A percentile compares a stretch with the other conserved stretches of the same genome.
Evolutionary conservation across 2,797 vertebrate genomes (phyloP).

Genomic region (Hyperoplus immaculatus): DNA sequence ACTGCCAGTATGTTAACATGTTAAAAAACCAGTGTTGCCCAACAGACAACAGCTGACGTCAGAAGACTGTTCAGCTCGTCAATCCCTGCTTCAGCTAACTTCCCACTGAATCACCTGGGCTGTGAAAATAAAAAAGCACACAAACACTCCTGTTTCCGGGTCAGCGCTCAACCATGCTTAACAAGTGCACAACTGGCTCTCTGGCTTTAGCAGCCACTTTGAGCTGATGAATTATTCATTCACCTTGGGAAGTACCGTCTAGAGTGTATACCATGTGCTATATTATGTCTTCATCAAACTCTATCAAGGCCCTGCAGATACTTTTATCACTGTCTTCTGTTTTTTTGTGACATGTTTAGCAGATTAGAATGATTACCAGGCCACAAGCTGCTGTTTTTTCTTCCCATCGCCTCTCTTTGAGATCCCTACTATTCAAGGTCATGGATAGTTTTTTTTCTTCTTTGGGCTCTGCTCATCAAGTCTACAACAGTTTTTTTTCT

Average conservation of each 20-base stretch:
- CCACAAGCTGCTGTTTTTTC: slow-evolving; percentile 31
- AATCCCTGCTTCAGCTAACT: slow-evolving; percentile 20
- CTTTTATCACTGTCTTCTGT: slow-evolving; percentile 27
- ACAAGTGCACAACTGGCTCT: slow-evolving; percentile 62
- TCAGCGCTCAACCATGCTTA: slow-evolving; percentile 66
- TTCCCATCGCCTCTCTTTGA: slow-evolving; percentile 13
- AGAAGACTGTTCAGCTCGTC: slow-evolving; percentile 5
- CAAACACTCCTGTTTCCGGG: slow-evolving; percentile 51
- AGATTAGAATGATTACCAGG: slow-evolving; percentile 52
- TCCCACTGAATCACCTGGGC: slow-evolving; percentile 42
- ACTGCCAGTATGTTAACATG: background rate
- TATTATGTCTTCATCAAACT: slow-evolving; percentile 54
- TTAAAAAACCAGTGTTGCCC: background rate
- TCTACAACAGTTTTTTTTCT: slow-evolving; percentile 30
- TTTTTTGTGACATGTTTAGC: slow-evolving; percentile 42
- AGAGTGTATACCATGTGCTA: slow-evolving; percentile 23
- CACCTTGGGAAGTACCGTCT: slow-evolving; percentile 55
- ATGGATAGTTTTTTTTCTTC: slow-evolving; percentile 44
- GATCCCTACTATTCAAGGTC: slow-evolving; percentile 67
- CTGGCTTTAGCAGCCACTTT: slow-evolving; percentile 72
- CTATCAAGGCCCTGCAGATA: slow-evolving; percentile 12
- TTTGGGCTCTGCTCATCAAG: slow-evolving; percentile 54
- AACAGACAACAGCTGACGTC: background rate
- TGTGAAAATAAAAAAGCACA: slow-evolving; percentile 54
- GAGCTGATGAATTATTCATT: slow-evolving; percentile 77